Evolutionary conservation across 2,797 vertebrate species (phyloP), one percentile per base, ranked within the genome.

Genomic region (Molossus molossus): DNA sequence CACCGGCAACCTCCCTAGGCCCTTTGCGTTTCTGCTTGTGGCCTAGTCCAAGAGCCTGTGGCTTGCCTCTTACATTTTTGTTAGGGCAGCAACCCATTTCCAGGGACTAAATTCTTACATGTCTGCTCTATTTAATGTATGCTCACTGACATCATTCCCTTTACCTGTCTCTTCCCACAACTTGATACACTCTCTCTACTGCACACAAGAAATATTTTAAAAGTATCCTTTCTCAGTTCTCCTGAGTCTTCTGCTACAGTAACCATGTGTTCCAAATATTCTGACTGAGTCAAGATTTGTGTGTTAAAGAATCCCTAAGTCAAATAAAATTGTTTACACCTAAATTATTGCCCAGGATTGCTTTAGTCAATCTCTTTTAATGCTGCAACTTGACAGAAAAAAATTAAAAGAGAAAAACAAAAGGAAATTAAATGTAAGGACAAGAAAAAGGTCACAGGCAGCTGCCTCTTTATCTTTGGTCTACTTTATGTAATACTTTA

Each of bases 361-460:
- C 45, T 90, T 87, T 94, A 37, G 87, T 91, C 67, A 89, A 94
- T 96, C 48, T 94, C 53, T 81, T 95, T 94, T 79, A 92, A 94
- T 96, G 70, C 45, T 86, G 20, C 8, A 83, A 53, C 45, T 85
- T 83, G 64, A 93, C 18, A 87, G 55, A 40, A 80, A 94, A 81
- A 84, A 55, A 85, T 40, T 69, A 23, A 90, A 95, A 73, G 70
- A 89, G 25, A 60, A 85, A 94, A 92, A 90, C 37, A 33, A 87
- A 85, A 82, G 37, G 57, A 96, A 95, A 96, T 87, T 92, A 94
- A 81, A 79, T 81, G 23, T 76, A 89, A 95, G 29, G 67, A 62
- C 37, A 89, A 72, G 62, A 87, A 64, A 96, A 96, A 94, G 29
- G 21, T 87, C 77, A 87, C 1, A 87, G 37, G 18, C 27, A 55